phyloP scores from a whole-genome alignment of 1,140 invertebrate species.

The Drosophila kohkoa region DNA sequence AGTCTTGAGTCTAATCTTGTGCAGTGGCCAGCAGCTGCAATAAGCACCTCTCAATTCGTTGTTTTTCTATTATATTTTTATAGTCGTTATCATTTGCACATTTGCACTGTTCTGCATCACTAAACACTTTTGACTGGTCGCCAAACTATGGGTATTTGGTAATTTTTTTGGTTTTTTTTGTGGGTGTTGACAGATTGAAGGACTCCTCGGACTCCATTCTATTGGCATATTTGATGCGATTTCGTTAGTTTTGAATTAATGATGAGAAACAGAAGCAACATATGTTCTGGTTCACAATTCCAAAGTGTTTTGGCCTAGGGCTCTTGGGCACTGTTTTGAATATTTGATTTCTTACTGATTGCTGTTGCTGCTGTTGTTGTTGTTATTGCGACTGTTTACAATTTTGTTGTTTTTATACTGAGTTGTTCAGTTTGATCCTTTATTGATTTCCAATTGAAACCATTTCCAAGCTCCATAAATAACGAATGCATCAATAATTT shows the following conservation, averaged over 20 bases:
- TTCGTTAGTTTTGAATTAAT: constrained; percentile 61
- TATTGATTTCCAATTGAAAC: constrained; percentile 41
- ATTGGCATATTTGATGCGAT: constrained; percentile 34
- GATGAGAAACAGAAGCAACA: constrained; percentile 55
- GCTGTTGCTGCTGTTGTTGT: not conserved
- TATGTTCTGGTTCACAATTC: constrained; percentile 64
- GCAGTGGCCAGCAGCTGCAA: constrained; percentile 98
- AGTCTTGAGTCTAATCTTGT: constrained; percentile 96
- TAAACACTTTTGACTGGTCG: not conserved
- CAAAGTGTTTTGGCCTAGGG: constrained; percentile 6
- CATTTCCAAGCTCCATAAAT: constrained; percentile 11
- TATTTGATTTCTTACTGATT: constrained; percentile 47
- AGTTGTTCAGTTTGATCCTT: constrained; percentile 1
- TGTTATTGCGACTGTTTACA: constrained; percentile 21
- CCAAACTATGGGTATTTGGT: not conserved
- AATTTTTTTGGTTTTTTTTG: constrained; percentile 8
- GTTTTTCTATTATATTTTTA: not conserved
- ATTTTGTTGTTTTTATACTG: constrained; percentile 26
- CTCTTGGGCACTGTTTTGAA: constrained; percentile 57
- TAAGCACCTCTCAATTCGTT: constrained; percentile 87
- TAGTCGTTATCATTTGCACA: not conserved
- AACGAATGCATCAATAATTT: constrained; percentile 6
- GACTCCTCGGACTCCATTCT: not conserved
- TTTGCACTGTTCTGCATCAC: constrained; percentile 18
- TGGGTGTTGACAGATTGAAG: constrained; percentile 6